Evolutionary conservation across 2,797 vertebrate species (phyloP).

Genomic region (Parotocinclus haroldoi): DNA sequence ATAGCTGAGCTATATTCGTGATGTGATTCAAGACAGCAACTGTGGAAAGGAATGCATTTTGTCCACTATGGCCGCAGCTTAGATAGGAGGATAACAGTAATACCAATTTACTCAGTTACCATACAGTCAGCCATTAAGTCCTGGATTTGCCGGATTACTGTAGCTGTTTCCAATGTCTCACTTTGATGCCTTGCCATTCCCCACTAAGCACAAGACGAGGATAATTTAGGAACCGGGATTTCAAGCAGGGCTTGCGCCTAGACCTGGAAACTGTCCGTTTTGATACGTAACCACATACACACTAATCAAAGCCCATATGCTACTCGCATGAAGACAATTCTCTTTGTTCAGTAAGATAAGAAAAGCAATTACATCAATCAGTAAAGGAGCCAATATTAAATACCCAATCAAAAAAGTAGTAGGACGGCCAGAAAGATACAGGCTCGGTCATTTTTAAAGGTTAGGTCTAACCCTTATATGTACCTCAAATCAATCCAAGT

Average conservation of each 20-base stretch:
- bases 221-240: slow-evolving; percentile 7
- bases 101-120: slow-evolving; percentile 25
- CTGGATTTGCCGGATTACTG: slow-evolving; percentile 9
- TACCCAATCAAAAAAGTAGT: slow-evolving; percentile 2
- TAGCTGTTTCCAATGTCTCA: slow-evolving; percentile 12
- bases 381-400: slow-evolving; percentile 1
- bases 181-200: not conserved
- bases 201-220: slow-evolving; percentile 6
- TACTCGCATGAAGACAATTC: too few species aligned
- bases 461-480: slow-evolving; percentile 2
- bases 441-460: not conserved
- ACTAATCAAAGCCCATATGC: not conserved
- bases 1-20: slow-evolving; percentile 19
- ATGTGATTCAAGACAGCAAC: slow-evolving; percentile 31
- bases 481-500: slow-evolving; percentile 2
- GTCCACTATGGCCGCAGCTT: slow-evolving; percentile 14
- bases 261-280: not conserved
- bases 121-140: slow-evolving; percentile 10
- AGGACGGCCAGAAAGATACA: not conserved
- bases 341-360: not conserved
- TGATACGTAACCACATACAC: not conserved
- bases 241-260: not conserved
- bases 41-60: slow-evolving; percentile 19
- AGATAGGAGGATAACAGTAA: slow-evolving; percentile 26
- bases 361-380: not conserved